Percentiles rank a stretch among this genome's conserved stretches.
phyloP scores from a whole-genome alignment of 1,140 invertebrate species.

The Oppia nitens region DNA sequence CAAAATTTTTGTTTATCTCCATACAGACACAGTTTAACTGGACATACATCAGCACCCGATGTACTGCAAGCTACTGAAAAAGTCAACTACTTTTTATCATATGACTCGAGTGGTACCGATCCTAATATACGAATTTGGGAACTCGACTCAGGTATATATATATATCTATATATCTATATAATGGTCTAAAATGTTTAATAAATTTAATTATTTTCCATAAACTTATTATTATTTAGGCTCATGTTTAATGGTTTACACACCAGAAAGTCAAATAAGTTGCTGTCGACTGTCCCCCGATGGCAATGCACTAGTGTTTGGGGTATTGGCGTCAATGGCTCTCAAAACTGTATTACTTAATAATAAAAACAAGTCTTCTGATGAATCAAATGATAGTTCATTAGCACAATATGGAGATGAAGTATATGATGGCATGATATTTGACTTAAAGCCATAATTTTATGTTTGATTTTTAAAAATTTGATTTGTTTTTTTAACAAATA shows the following conservation, averaged over 20 bases:
- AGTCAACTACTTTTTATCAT: slow-evolving; percentile 48
- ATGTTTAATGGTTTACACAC: slow-evolving; percentile 56
- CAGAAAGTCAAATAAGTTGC: slow-evolving; percentile 49
- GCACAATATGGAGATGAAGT: neutral
- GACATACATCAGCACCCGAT: slow-evolving; percentile 55
- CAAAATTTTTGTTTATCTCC: slow-evolving; percentile 6
- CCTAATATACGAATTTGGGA: slow-evolving; percentile 58
- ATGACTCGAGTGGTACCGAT: slow-evolving; percentile 48
- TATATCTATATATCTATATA: neutral
- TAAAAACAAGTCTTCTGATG: neutral
- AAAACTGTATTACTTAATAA: neutral
- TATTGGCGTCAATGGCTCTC: neutral
- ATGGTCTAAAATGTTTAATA: neutral
- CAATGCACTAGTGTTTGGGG: slow-evolving; percentile 37
- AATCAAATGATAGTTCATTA: neutral
- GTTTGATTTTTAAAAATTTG: no score
- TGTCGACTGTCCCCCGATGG: slow-evolving; percentile 56
- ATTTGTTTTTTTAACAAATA: no score
- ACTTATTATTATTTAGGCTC: slow-evolving; percentile 46
- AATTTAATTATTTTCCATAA: slow-evolving; percentile 19
- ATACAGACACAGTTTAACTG: slow-evolving; percentile 43
- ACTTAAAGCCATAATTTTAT: no score
- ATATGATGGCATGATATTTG: neutral
- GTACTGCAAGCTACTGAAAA: slow-evolving; percentile 47
- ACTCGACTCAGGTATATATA: slow-evolving; percentile 44